Percentiles rank a stretch among this genome's conserved stretches.
These are phyloP conservation scores for Pseudocheirus occidentalis DNA, from an alignment of 2,797 vertebrate species.

Conservation along the genomic window DNA sequence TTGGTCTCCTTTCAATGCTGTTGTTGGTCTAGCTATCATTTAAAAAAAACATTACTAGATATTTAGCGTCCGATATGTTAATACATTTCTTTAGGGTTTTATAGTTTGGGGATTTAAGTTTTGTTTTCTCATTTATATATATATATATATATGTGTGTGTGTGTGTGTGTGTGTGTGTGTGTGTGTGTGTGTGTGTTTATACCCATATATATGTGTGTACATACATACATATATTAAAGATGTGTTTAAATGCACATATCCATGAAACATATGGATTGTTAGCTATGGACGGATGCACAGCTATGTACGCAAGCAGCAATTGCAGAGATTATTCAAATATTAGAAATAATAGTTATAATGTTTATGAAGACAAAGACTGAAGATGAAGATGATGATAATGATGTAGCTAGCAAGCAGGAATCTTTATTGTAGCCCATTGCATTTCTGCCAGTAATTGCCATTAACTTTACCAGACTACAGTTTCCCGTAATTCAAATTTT, in stretches of 20 bases:
- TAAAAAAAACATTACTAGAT: not conserved
- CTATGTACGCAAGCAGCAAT: not conserved
- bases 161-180: no score
- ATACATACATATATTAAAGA: not conserved
- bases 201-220: not conserved
- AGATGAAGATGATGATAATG: not conserved
- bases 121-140: not conserved
- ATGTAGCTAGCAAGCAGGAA: not conserved
- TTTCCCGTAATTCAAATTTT: not conserved
- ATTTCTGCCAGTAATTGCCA: not conserved
- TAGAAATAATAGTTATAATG: not conserved
- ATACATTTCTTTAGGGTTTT: not conserved
- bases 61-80: not conserved
- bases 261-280: not conserved
- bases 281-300: no score
- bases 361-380: not conserved
- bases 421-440: not conserved
- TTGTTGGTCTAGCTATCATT: slow-evolving; percentile 74
- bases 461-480: not conserved
- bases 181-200: no score
- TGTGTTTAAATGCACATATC: not conserved
- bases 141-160: not conserved
- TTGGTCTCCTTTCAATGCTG: slow-evolving; percentile 51
- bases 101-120: not conserved
- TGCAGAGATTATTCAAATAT: not conserved